Percentiles rank a stretch among this genome's conserved stretches.
Evolutionary conservation across 2,113 vertebrate genomes (phyloP).

Genomic region (Arizona elegans): DNA sequence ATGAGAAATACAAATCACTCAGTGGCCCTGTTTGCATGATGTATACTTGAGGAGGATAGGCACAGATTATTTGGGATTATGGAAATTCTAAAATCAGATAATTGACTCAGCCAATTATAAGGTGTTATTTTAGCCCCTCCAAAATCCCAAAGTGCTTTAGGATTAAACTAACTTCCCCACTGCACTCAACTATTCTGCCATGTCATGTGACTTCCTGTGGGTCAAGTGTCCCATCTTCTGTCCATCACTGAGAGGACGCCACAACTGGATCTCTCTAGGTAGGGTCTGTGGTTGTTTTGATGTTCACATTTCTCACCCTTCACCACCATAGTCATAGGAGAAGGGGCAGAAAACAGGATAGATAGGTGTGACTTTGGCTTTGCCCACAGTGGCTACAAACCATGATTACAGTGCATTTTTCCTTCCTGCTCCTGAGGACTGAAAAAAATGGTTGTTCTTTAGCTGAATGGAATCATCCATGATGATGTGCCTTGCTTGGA

Average conservation of each 20-base stretch:
- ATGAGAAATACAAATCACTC: neutral
- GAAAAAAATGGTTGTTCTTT: neutral
- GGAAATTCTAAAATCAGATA: neutral
- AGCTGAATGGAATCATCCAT: neutral
- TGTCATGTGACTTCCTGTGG: neutral
- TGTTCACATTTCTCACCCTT: neutral
- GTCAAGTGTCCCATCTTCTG: neutral
- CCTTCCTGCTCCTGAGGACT: neutral
- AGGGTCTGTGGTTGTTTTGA: neutral
- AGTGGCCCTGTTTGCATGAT: neutral
- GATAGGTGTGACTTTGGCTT: neutral
- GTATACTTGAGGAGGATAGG: neutral
- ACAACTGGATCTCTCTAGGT: neutral
- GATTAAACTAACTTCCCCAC: neutral
- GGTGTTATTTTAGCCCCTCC: neutral
- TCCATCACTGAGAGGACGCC: neutral
- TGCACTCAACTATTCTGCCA: neutral
- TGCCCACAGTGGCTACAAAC: neutral
- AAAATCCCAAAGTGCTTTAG: neutral
- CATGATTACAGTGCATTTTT: neutral
- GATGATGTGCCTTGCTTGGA: neutral
- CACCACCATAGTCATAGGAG: neutral
- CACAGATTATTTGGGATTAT: neutral
- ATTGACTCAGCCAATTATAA: neutral
- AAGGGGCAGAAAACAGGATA: neutral